Conservation (phyloP, 2,888 invertebrate species). For the Julus scandinavius region DNA sequence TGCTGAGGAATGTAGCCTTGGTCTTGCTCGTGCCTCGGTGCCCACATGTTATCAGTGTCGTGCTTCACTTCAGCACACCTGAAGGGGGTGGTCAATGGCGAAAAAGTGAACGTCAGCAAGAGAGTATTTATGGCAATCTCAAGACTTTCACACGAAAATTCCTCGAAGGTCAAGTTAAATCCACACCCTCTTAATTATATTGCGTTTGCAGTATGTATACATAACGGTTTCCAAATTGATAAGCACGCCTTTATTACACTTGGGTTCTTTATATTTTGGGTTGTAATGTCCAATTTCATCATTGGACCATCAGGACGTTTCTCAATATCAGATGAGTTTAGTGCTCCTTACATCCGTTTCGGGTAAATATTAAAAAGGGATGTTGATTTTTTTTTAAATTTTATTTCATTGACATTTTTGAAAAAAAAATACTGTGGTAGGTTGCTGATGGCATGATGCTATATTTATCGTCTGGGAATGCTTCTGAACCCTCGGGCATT, state of each 20-base stretch:
- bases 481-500: neutral
- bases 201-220: neutral
- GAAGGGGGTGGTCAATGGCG: neutral
- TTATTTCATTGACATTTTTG: too few species aligned
- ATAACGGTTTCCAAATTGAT: neutral
- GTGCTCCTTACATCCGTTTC: constrained; percentile 32
- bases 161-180: constrained; percentile 4
- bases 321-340: neutral
- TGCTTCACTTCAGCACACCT: neutral
- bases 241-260: neutral
- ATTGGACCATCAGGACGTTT: neutral
- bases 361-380: neutral
- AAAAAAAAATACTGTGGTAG: too few species aligned
- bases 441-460: neutral
- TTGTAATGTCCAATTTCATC: too few species aligned
- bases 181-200: neutral
- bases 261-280: too few species aligned
- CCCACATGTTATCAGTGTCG: constrained; percentile 4
- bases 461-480: neutral
- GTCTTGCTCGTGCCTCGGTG: neutral
- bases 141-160: neutral
- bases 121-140: neutral
- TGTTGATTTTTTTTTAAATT: neutral
- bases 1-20: constrained; percentile 20
- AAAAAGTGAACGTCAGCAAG: neutral